Conservation (phyloP, 2,797 vertebrate species). For the Cirrhinus molitorella region DNA sequence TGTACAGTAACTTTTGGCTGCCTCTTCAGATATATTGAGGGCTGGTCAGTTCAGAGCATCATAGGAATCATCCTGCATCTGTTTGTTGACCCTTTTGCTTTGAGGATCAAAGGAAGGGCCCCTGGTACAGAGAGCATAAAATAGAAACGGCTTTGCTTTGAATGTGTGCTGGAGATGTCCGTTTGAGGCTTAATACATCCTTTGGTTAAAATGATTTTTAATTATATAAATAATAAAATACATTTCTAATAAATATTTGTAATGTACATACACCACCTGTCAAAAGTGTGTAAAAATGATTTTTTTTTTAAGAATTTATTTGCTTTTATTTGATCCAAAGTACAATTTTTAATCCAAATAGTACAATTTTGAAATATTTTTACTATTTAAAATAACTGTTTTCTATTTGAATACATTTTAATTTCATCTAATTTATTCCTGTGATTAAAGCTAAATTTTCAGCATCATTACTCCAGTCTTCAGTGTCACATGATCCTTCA, state of each 20-base stretch:
- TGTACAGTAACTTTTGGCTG: slow-evolving; percentile 1
- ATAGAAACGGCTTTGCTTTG: slow-evolving; percentile 55
- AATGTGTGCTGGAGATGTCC: slow-evolving; percentile 34
- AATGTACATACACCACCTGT: background rate
- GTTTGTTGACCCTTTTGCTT: slow-evolving; percentile 60
- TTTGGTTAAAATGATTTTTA: slow-evolving; percentile 2
- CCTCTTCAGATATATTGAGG: slow-evolving; percentile 31
- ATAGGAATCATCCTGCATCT: slow-evolving; percentile 44
- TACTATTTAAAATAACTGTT: too few relatives aligned
- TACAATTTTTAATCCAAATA: too few relatives aligned
- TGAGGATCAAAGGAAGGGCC: slow-evolving; percentile 57
- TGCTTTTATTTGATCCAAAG: too few relatives aligned
- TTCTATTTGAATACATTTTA: too few relatives aligned
- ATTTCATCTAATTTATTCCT: too few relatives aligned
- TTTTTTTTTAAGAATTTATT: too few relatives aligned
- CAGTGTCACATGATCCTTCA: too few relatives aligned
- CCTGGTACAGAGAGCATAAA: slow-evolving; percentile 42
- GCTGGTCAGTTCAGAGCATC: slow-evolving; percentile 51
- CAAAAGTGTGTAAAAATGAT: too few relatives aligned
- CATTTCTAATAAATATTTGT: background rate
- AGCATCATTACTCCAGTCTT: too few relatives aligned
- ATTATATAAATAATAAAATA: background rate
- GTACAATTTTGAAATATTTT: too few relatives aligned
- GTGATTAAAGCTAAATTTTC: too few relatives aligned
- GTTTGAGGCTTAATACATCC: slow-evolving; percentile 25